phyloP scores from a whole-genome alignment of 1,140 invertebrate species.

The Aporrectodea caliginosa region DNA sequence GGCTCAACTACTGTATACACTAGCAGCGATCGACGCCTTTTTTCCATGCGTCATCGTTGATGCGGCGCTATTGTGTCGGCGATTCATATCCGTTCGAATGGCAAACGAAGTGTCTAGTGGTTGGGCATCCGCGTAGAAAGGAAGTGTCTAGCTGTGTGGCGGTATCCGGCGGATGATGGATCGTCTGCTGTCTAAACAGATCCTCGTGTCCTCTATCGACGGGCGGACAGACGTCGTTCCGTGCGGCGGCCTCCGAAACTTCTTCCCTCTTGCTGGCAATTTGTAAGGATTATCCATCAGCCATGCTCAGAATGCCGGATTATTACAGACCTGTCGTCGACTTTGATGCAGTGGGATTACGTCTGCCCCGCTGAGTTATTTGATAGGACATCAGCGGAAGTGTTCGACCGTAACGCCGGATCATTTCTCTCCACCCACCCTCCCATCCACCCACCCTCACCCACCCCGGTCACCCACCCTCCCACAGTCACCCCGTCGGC shows the following conservation, averaged over 20 bases:
- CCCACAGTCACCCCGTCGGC: too few relatives aligned
- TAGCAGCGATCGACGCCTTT: background rate
- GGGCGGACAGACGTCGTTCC: background rate
- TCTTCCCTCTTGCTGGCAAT: background rate
- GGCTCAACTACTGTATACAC: too few relatives aligned
- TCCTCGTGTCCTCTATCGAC: background rate
- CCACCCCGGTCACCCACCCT: background rate
- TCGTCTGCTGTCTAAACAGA: background rate
- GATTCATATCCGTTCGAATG: background rate
- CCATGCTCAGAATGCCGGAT: background rate
- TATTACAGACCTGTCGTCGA: background rate
- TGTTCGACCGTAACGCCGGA: background rate
- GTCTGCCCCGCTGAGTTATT: background rate
- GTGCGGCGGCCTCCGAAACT: background rate
- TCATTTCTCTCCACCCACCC: background rate
- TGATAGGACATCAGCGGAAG: background rate
- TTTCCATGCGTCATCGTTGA: background rate
- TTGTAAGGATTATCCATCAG: background rate
- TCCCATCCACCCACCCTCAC: background rate
- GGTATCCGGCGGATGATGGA: too few relatives aligned
- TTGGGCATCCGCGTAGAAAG: too few relatives aligned
- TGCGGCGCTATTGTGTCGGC: background rate
- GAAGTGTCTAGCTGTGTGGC: too few relatives aligned
- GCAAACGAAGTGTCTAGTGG: too few relatives aligned
- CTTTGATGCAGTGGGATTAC: background rate